Conservation (phyloP, 1,140 invertebrate species). For the Pogonus chalceus region DNA sequence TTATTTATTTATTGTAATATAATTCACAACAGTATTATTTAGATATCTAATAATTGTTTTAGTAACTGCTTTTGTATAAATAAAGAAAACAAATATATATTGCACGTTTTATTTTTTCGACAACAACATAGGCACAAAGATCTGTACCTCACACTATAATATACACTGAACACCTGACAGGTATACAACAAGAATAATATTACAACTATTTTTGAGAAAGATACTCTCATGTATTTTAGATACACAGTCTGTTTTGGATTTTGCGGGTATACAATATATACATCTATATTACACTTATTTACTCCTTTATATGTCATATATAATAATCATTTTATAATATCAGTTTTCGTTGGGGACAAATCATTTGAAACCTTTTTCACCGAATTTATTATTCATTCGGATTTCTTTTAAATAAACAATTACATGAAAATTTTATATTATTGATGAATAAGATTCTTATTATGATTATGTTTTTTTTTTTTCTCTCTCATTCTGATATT, state of each 20-base stretch:
- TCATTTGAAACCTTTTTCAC: background rate
- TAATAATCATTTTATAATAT: background rate
- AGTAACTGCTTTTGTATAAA: background rate
- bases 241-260: constrained; percentile 1
- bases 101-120: constrained; percentile 6
- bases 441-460: background rate
- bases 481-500: no score
- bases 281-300: constrained; percentile 3
- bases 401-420: background rate
- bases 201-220: background rate
- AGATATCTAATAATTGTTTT: background rate
- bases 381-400: background rate
- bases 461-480: background rate
- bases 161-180: constrained; percentile 2
- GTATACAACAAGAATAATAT: background rate
- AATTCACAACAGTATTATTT: constrained; percentile 5
- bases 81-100: constrained; percentile 4
- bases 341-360: background rate
- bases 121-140: background rate
- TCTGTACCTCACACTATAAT: background rate
- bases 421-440: background rate
- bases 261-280: constrained; percentile 4
- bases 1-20: constrained; percentile 6
- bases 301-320: background rate
- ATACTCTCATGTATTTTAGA: background rate